phyloP scores from a whole-genome alignment of 2,113 vertebrate species.

The Sardina pilchardus region DNA sequence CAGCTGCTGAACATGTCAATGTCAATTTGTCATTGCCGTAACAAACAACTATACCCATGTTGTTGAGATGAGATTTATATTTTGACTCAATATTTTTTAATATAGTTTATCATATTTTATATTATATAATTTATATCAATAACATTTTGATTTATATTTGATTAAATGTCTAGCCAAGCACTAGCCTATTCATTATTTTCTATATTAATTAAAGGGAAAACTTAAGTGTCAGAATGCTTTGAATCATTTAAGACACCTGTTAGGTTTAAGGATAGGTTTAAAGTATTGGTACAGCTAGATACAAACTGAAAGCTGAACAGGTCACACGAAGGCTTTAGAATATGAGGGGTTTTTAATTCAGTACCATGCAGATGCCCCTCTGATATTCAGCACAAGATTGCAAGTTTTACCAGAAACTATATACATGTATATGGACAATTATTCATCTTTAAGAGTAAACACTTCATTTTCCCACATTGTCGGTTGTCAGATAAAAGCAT shows the following conservation, averaged over 20 bases:
- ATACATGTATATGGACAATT: not conserved
- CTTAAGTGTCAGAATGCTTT: not conserved
- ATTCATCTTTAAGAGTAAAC: not conserved
- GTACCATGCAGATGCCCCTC: slow-evolving; percentile 50
- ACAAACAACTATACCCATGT: not conserved
- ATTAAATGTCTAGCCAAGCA: not conserved
- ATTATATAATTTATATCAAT: not conserved
- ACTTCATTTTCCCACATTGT: not conserved
- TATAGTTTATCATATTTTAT: not conserved
- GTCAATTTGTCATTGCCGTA: not conserved
- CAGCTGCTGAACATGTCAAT: slow-evolving; percentile 3
- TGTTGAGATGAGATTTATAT: not conserved
- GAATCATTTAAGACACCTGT: not conserved
- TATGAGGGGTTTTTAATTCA: slow-evolving; percentile 46
- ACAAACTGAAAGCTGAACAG: slow-evolving; percentile 54
- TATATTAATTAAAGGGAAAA: not conserved
- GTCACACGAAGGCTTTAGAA: slow-evolving; percentile 42
- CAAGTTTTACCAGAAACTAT: slow-evolving; percentile 34
- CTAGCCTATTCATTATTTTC: not conserved
- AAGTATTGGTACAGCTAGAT: slow-evolving; percentile 47
- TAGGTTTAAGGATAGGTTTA: slow-evolving; percentile 41
- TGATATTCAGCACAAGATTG: slow-evolving; percentile 15
- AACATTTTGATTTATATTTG: slow-evolving; percentile 17
- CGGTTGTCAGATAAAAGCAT: slow-evolving; percentile 19
- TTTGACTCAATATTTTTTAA: slow-evolving; percentile 10